Evolutionary conservation across 2,888 invertebrate species (phyloP).

Genomic region (Melikaiella ostensackeni): DNA sequence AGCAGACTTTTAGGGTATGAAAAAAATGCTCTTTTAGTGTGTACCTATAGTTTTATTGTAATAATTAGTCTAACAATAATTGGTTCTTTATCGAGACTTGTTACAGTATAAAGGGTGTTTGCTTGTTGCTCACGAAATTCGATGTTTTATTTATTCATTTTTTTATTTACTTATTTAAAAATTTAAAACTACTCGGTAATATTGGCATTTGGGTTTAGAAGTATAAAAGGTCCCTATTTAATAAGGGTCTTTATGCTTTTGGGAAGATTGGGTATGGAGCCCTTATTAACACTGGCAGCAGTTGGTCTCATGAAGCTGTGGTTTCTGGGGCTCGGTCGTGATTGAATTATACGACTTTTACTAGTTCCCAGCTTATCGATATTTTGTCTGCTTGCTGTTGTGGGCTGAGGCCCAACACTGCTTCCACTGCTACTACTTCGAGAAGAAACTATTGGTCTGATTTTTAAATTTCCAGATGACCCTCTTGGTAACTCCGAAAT

Average conservation of each 20-base stretch:
- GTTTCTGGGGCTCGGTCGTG: slow-evolving; percentile 59
- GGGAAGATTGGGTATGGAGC: slow-evolving; percentile 74
- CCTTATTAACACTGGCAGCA: slow-evolving; percentile 89
- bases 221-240: slow-evolving; percentile 55
- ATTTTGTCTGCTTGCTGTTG: slow-evolving; percentile 55
- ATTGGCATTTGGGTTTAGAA: slow-evolving; percentile 31
- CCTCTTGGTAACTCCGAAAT: slow-evolving; percentile 38
- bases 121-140: slow-evolving; percentile 14
- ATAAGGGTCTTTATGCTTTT: slow-evolving; percentile 72
- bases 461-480: slow-evolving; percentile 42
- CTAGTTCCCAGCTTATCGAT: slow-evolving; percentile 50
- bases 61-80: slow-evolving; percentile 42
- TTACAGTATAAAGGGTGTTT: slow-evolving; percentile 41
- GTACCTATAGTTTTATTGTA: slow-evolving; percentile 46
- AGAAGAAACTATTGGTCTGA: slow-evolving; percentile 60
- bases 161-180: slow-evolving; percentile 17
- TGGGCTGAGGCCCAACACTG: slow-evolving; percentile 73
- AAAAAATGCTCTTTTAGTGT: background rate
- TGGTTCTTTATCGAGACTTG: slow-evolving; percentile 12
- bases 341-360: slow-evolving; percentile 68
- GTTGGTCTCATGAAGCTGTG: slow-evolving; percentile 91
- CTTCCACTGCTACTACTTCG: slow-evolving; percentile 78
- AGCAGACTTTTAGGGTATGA: background rate
- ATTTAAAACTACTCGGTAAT: slow-evolving; percentile 40
- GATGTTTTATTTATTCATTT: slow-evolving; percentile 22